A percentile compares a stretch with the other conserved stretches of the same genome.
Conservation (phyloP, 2,797 vertebrate species). For the Sebastes steindachneri region DNA sequence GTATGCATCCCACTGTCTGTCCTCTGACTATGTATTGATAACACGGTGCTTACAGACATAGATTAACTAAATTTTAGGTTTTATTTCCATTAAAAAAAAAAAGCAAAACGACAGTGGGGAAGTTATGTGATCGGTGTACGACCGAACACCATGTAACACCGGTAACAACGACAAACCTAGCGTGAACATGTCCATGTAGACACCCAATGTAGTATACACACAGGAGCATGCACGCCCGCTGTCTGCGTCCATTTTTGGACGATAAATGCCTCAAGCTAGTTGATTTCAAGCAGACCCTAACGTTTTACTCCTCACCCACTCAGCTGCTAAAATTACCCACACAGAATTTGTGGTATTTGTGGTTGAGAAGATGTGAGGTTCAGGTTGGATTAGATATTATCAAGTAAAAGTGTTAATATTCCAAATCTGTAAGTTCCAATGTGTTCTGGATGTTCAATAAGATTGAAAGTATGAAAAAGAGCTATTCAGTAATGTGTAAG, state of each 20-base stretch:
- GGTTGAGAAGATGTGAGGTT: not conserved
- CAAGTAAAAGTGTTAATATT: not conserved
- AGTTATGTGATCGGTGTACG: too few species aligned
- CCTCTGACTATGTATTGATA: too few species aligned
- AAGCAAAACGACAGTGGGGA: fast-evolving
- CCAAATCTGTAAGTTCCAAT: not conserved
- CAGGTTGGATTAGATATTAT: not conserved
- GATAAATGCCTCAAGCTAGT: not conserved
- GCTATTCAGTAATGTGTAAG: not conserved
- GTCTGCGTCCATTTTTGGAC: not conserved
- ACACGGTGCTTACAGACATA: too few species aligned
- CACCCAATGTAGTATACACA: not conserved
- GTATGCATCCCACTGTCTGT: too few species aligned
- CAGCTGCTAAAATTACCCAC: not conserved
- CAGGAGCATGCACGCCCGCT: not conserved
- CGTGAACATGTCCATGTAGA: not conserved
- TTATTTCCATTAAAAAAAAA: too few species aligned
- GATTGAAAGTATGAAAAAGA: not conserved
- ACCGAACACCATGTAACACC: too few species aligned
- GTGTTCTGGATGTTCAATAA: not conserved
- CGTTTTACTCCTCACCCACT: not conserved
- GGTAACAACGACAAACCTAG: too few species aligned
- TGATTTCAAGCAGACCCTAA: not conserved
- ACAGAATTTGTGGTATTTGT: not conserved
- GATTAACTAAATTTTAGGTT: fast-evolving